These are phyloP conservation scores for Epinotia bilunana DNA, from an alignment of 2,888 invertebrate genomes.

Conservation along the genomic window DNA sequence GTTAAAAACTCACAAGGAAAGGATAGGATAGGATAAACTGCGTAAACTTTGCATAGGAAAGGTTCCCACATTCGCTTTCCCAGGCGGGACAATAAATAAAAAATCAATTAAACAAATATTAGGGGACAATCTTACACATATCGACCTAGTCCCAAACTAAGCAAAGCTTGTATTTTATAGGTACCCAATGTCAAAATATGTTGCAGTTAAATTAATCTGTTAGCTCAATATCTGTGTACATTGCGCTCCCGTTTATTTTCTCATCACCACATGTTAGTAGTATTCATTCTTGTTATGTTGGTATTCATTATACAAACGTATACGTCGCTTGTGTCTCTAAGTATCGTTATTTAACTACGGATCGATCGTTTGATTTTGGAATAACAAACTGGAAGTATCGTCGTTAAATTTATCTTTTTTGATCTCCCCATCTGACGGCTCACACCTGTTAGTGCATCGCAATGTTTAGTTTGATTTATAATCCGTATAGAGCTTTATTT, in stretches of 20 bases:
- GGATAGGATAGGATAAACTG: not conserved
- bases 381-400: conserved; percentile 38
- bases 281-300: conserved; percentile 51
- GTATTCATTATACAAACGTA: conserved; percentile 32
- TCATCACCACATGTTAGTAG: conserved; percentile 55
- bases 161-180: not conserved
- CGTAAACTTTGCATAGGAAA: not conserved
- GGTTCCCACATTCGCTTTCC: not conserved
- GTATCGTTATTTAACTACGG: conserved; percentile 32
- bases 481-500: conserved; percentile 12
- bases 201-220: conserved; percentile 12
- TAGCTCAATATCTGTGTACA: conserved; percentile 4
- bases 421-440: conserved; percentile 27
- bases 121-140: no score
- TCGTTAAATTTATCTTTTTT: conserved; percentile 43
- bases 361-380: conserved; percentile 26
- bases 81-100: not conserved
- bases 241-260: conserved; percentile 56
- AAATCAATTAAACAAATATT: no score
- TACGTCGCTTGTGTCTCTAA: conserved; percentile 14
- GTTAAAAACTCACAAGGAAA: conserved; percentile 20
- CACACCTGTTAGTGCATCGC: conserved; percentile 38
- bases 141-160: no score
- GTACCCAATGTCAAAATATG: conserved; percentile 9
- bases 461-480: conserved; percentile 31